Evolutionary conservation across 2,888 invertebrate genomes (phyloP), one percentile per base, ranked within the genome.

Genomic region (Clostera curtula): DNA sequence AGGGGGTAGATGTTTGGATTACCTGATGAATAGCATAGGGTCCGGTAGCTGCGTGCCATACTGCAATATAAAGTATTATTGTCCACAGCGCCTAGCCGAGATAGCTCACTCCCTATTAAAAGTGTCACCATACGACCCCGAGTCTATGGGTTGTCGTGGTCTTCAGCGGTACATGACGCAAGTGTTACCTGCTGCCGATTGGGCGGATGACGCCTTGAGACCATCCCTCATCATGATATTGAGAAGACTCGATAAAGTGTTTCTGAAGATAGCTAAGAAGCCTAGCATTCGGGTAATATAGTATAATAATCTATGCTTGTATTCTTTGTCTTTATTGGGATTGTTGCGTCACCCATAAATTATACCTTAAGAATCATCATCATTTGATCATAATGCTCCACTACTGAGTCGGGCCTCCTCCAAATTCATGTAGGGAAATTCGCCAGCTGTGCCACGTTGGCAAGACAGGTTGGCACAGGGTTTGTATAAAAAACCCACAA

Each of bases 101-200:
- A 95, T 99, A 40, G 98, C 98, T 0, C 96, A 98, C 67, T 96
- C 96, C 5, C 83, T 99, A 8, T 86, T 99, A 9, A 99, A 99
- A 82, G 93, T 99, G 10, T 97, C 98, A 0, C 98, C 98, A 0
- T 98, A 98, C 71, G 99, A 99, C 79, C 94, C 97, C 0, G 92
- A 93, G 47, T 97, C 98, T 0, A 97, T 99, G 96, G 94, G 93
- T 0, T 98, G 98, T 52, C 88, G 94, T 15, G 98, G 98, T 0
- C 80, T 98, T 1, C 95, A 96, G 56, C 89, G 93, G 40, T 98
- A 96, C 57, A 96, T 95, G 95, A 93, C 91, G 32, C 91, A 92
- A 46, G 91, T 99, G 27, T 79, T 99, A 27, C 98, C 98, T 0
- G 91, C 94, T 1, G 97, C 96, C 0, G 98, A 99, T 61, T 99